Conservation (phyloP, 92 coral and sea anemone genomes). For the Anthopleura xanthogrammica region DNA sequence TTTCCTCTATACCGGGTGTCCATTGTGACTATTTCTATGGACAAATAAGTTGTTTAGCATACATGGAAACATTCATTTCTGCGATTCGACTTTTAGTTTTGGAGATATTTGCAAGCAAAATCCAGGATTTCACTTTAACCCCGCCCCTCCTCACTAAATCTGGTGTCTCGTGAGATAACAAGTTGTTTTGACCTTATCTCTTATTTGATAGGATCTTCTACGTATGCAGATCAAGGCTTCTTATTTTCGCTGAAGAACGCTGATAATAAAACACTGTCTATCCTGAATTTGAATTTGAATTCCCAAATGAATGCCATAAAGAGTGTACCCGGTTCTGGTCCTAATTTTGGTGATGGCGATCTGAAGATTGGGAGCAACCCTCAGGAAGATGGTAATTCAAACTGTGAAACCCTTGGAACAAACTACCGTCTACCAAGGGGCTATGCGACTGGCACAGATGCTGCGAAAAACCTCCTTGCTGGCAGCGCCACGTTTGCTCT, state of each 20-base stretch:
- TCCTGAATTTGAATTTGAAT: neutral
- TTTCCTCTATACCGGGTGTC: too few relatives aligned
- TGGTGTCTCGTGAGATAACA: neutral
- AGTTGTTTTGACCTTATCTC: neutral
- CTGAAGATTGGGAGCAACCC: constrained; percentile 4
- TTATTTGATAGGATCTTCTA: neutral
- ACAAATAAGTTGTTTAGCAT: too few relatives aligned
- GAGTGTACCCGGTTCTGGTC: neutral
- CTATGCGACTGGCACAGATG: neutral
- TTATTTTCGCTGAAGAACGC: constrained; percentile 26
- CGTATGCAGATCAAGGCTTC: constrained; percentile 7
- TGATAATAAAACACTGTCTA: neutral
- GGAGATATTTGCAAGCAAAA: too few relatives aligned
- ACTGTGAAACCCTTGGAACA: constrained; percentile 1
- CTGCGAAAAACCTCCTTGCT: constrained; percentile 16
- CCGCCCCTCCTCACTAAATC: neutral
- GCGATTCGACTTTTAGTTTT: too few relatives aligned
- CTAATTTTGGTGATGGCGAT: constrained; percentile 15
- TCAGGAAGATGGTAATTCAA: neutral
- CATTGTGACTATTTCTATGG: too few relatives aligned
- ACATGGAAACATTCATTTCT: too few relatives aligned
- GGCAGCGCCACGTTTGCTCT: constrained; percentile 27
- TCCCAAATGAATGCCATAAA: neutral
- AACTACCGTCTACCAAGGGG: neutral
- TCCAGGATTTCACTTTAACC: too few relatives aligned